Base-by-base conservation (phyloP, 2,797 vertebrate genomes). In the Labeo calbasu region DNA sequence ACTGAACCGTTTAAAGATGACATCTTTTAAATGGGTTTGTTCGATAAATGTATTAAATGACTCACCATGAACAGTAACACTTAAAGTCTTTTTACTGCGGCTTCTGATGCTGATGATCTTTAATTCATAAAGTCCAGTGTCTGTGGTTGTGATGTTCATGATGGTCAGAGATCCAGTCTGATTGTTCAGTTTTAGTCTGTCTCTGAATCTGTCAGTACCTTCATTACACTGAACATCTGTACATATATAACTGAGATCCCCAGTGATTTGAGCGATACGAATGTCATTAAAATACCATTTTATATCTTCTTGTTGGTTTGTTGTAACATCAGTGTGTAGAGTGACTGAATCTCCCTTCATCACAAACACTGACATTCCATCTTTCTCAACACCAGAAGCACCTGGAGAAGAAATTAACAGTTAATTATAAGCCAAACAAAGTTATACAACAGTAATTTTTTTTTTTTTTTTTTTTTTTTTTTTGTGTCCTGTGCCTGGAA, bases 201-300 rank as follows among this genome's bases (percentile, higher is more conserved):
- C 11, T 43, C 19, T 69, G 36, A 69, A 69, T 69, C 36, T 43
- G 2, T 69, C 66, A 3, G 2, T 71, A 71, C 14, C n/a, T 23
- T 46, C 3, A n/a, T 71, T 12, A 25, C 43, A 50, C 4, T 71
- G 43, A 71, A 4, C 23, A 25, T 23, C 69, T 48, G 13, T 12
- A 43, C 40, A 70, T 5, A 8, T 70, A 6, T 23, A 5, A 50
- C 14, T 25, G 1, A 23, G 3, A 50, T 72, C 70, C 28, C 46
- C 70, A 5, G 2, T 72, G 8, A 71, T 71, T 25, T 71, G 69
- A 15, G 69, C 46, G 14, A 71, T 23, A 17, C 43, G 23, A 17
- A 19, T 15, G 69, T 71, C n/a, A 25, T 71, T 71, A 50, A 50
- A 71, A 71, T 71, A 71, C 69, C 69, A 71, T 50, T 15, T 50